phyloP scores from a whole-genome alignment of 1,140 invertebrate genomes.

The Heliconius hewitsoni region DNA sequence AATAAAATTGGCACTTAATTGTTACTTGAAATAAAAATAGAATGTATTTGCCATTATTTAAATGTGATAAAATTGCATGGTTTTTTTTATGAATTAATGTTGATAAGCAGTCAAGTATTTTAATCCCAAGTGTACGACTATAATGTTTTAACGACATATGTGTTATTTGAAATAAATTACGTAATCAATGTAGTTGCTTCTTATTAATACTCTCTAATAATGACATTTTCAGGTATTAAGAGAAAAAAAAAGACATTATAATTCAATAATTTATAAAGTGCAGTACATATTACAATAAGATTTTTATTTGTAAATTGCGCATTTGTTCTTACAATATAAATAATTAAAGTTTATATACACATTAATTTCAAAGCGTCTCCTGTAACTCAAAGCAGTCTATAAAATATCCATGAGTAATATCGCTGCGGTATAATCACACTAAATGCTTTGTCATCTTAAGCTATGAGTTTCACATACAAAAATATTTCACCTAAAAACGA shows the following conservation, averaged over 20 bases:
- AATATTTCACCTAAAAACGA: slow-evolving; percentile 74
- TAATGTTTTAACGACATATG: slow-evolving; percentile 59
- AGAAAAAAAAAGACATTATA: slow-evolving; percentile 51
- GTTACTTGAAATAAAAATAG: slow-evolving; percentile 32
- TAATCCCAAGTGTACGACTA: slow-evolving; percentile 29
- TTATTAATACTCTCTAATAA: slow-evolving; percentile 16
- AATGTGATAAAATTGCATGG: slow-evolving; percentile 28
- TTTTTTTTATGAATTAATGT: slow-evolving; percentile 46
- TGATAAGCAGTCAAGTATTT: slow-evolving; percentile 47
- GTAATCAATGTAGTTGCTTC: slow-evolving; percentile 38
- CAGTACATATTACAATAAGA: slow-evolving; percentile 70
- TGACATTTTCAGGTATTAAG: slow-evolving; percentile 13
- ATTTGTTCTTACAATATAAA: slow-evolving; percentile 72
- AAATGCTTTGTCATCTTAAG: slow-evolving; percentile 67
- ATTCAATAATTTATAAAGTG: slow-evolving; percentile 79
- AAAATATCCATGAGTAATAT: slow-evolving; percentile 57
- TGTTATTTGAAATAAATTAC: slow-evolving; percentile 65
- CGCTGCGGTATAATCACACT: slow-evolving; percentile 62
- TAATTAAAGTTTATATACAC: slow-evolving; percentile 74
- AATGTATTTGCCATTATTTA: slow-evolving; percentile 22
- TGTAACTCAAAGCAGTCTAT: slow-evolving; percentile 76
- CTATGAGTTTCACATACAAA: slow-evolving; percentile 74
- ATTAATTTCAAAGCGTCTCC: slow-evolving; percentile 66
- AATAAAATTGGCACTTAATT: slow-evolving; percentile 36
- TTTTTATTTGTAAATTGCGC: slow-evolving; percentile 69